These are phyloP conservation scores for Eristalis arbustorum DNA, from an alignment of 2,888 invertebrate genomes.

Conservation along the genomic window DNA sequence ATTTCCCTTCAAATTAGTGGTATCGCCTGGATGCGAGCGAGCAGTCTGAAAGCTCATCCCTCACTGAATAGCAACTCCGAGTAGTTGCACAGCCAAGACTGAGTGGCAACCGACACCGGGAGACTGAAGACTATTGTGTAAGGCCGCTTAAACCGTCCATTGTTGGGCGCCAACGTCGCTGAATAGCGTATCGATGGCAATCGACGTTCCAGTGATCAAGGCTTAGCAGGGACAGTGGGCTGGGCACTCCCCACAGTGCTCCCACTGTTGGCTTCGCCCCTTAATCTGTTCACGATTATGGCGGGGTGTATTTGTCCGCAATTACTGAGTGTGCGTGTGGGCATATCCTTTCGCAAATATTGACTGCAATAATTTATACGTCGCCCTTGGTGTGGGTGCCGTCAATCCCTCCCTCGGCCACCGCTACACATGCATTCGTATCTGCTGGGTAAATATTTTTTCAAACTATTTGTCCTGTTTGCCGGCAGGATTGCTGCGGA, in stretches of 20 bases:
- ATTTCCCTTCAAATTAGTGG: not conserved
- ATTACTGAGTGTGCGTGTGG: conserved; percentile 54
- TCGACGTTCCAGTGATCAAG: conserved; percentile 53
- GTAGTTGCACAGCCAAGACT: too few species aligned
- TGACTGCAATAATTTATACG: conserved; percentile 47
- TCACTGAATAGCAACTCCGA: conserved; percentile 5
- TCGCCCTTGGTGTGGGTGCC: not conserved
- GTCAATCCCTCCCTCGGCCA: not conserved
- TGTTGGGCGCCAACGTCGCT: conserved; percentile 53
- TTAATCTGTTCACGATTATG: conserved; percentile 51
- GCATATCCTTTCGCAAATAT: conserved; percentile 55
- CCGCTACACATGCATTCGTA: not conserved
- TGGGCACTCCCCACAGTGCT: not conserved
- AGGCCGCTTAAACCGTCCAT: conserved; percentile 50
- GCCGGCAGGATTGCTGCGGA: too few species aligned
- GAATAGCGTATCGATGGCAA: conserved; percentile 55
- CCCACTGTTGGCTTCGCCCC: conserved; percentile 1
- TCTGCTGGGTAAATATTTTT: conserved; percentile 30
- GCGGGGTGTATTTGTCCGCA: conserved; percentile 45
- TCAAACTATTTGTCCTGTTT: conserved; percentile 12
- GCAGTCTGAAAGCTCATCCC: conserved; percentile 31
- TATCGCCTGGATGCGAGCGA: not conserved
- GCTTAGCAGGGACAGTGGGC: conserved; percentile 8
- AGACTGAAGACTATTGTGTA: conserved; percentile 53
- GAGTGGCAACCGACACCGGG: not conserved